A percentile compares a stretch with the other conserved stretches of the same genome.
Conservation (phyloP, 2,113 vertebrate species). For the Calonectris borealis region DNA sequence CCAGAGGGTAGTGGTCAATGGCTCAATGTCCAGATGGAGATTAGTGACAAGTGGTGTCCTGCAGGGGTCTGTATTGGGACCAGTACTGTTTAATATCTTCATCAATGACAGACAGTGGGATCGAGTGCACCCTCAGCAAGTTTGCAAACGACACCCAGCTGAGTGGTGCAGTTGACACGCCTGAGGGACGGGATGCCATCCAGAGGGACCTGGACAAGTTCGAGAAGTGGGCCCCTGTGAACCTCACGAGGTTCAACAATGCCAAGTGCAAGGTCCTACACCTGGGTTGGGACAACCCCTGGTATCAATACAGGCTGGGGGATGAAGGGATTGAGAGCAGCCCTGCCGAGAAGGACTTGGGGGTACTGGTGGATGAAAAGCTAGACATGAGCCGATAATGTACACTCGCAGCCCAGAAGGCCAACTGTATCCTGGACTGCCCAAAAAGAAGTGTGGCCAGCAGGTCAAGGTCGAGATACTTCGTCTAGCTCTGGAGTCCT, state of each 20-base stretch:
- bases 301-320: background rate
- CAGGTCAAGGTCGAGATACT: background rate
- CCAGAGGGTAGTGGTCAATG: background rate
- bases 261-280: background rate
- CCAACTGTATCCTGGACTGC: background rate
- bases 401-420: background rate
- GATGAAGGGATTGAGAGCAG: background rate
- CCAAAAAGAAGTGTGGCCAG: accelerated
- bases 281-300: accelerated
- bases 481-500: background rate
- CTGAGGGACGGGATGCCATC: background rate
- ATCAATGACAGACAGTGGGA: background rate
- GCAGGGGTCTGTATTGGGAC: background rate
- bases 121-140: background rate
- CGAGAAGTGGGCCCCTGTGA: accelerated
- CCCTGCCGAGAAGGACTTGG: background rate
- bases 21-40: background rate
- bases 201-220: background rate
- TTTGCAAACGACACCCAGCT: background rate
- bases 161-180: accelerated
- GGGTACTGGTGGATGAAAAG: background rate
- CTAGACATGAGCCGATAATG: background rate
- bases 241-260: background rate
- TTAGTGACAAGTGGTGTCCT: background rate
- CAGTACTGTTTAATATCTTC: background rate